These are phyloP conservation scores for Aphodius sticticus DNA, from an alignment of 2,888 invertebrate genomes.

Conservation along the genomic window DNA sequence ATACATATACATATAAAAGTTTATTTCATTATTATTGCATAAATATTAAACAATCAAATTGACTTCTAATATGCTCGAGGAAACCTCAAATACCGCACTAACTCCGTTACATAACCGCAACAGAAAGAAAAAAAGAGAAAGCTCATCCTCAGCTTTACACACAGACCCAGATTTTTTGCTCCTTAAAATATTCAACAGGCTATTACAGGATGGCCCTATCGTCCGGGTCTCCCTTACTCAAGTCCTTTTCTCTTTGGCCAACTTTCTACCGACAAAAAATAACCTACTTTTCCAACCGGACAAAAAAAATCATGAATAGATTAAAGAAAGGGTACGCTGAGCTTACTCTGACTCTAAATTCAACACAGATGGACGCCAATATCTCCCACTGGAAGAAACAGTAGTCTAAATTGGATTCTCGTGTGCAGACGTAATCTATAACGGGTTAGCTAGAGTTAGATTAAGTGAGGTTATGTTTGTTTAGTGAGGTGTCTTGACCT, in stretches of 20 bases:
- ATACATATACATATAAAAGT: too few species aligned
- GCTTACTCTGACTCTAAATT: background rate
- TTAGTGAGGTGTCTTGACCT: background rate
- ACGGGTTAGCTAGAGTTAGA: background rate
- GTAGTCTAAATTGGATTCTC: background rate
- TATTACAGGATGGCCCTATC: background rate
- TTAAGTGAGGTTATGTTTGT: background rate
- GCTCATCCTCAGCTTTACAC: background rate
- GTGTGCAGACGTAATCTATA: background rate
- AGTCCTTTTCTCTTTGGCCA: background rate
- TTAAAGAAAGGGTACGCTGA: constrained; percentile 13
- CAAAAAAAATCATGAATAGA: constrained; percentile 30
- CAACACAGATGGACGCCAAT: background rate
- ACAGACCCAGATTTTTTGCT: background rate
- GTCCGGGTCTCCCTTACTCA: background rate
- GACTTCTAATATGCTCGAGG: too few species aligned
- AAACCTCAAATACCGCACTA: background rate
- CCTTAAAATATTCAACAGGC: background rate
- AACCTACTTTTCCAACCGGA: constrained; percentile 29
- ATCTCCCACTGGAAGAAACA: background rate
- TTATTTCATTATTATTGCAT: too few species aligned
- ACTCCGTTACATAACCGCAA: background rate
- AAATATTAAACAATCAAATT: too few species aligned
- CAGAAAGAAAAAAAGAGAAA: background rate
- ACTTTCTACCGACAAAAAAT: constrained; percentile 25